phyloP scores from a whole-genome alignment of 1,140 invertebrate species.

The Macrostomum lignano region DNA sequence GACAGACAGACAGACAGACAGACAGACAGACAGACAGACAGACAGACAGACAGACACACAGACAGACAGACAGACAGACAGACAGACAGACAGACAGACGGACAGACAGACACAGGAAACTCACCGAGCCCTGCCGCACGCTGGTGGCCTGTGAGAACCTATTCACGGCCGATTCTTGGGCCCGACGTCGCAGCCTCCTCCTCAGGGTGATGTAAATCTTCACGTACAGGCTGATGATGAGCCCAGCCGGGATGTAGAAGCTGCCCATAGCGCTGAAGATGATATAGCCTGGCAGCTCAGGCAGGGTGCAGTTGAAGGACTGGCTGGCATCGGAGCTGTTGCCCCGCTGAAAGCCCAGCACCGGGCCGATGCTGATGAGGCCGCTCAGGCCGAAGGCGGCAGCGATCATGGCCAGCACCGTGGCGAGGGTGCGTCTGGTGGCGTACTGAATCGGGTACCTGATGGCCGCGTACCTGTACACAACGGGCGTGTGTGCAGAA shows the following conservation, averaged over 20 bases:
- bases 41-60: too few species aligned
- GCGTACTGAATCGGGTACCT: constrained; percentile 2
- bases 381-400: constrained; percentile 77
- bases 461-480: too few species aligned
- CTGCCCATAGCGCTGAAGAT: constrained; percentile 64
- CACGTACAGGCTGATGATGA: constrained; percentile 82
- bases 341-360: constrained; percentile 50
- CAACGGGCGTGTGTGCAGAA: too few species aligned
- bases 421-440: constrained; percentile 9
- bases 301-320: constrained; percentile 5
- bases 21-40: too few species aligned
- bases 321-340: neutral
- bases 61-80: too few species aligned
- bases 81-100: too few species aligned
- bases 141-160: too few species aligned
- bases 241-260: constrained; percentile 75
- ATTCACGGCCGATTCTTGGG: too few species aligned
- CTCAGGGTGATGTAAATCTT: constrained; percentile 61
- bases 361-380: constrained; percentile 79
- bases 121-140: too few species aligned
- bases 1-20: too few species aligned
- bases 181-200: too few species aligned
- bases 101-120: too few species aligned
- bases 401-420: constrained; percentile 61
- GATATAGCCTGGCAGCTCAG: constrained; percentile 41